phyloP scores from a whole-genome alignment of 2,888 invertebrate species.

The Serripes groenlandicus region DNA sequence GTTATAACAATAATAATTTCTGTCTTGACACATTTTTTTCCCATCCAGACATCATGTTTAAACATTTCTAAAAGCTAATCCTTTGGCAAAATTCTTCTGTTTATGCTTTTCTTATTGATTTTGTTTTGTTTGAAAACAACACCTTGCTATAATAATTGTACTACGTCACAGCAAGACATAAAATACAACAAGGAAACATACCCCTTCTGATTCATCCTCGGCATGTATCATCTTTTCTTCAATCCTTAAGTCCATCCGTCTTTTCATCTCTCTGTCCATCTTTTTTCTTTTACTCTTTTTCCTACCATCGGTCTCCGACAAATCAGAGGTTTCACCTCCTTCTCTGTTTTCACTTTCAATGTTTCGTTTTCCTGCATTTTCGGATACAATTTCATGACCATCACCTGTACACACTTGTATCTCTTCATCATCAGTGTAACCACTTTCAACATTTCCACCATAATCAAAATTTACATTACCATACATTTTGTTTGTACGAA shows the following conservation, averaged over 20 bases:
- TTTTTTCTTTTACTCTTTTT: constrained; percentile 47
- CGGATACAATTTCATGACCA: constrained; percentile 62
- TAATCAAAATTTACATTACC: constrained; percentile 87
- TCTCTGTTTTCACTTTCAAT: not conserved
- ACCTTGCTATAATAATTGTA: too few relatives aligned
- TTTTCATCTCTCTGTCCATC: constrained; percentile 61
- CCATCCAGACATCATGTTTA: too few relatives aligned
- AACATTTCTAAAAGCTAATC: too few relatives aligned
- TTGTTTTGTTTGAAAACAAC: too few relatives aligned
- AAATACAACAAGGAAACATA: too few relatives aligned
- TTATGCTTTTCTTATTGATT: too few relatives aligned
- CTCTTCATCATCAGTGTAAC: constrained; percentile 54
- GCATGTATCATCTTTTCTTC: constrained; percentile 79
- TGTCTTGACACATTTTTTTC: too few relatives aligned
- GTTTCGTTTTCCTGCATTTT: constrained; percentile 33
- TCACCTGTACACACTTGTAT: constrained; percentile 65
- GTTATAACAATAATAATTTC: too few relatives aligned
- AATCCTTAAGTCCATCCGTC: constrained; percentile 75
- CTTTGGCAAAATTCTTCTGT: too few relatives aligned
- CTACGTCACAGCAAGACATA: too few relatives aligned
- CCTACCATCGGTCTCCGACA: not conserved
- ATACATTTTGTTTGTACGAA: constrained; percentile 85
- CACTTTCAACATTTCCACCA: constrained; percentile 61
- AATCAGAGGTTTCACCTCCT: not conserved
- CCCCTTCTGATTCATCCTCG: constrained; percentile 72